Evolutionary conservation across 2,888 invertebrate genomes (phyloP), one percentile per base, ranked within the genome.

Genomic region (Rhodophaea formosa): DNA sequence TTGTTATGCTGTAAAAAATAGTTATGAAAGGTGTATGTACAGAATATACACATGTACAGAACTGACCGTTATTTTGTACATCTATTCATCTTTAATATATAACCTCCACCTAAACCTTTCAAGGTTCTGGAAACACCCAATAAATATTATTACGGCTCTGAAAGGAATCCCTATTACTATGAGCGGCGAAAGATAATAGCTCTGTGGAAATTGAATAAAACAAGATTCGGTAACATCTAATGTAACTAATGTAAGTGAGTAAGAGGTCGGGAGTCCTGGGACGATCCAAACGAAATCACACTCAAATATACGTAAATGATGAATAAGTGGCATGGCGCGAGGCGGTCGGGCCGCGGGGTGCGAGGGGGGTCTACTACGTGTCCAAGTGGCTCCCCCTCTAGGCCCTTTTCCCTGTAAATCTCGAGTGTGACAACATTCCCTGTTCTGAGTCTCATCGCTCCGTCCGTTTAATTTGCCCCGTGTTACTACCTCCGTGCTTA

Each of bases 231-330:
- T 80, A 79, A 79, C 78, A 75, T 79, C 75, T 80, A 81, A 84
- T 81, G 79, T 85, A 80, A 84, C 81, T 83, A 84, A 84, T 84
- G 81, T 84, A 83, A 84, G 79, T 77, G 80, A 82, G 80, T 77
- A 77, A 78, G 79, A 80, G 82, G 76, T 72, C 69, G 74, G 68
- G 75, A 79, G 77, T 81, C 79, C 77, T 74, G 72, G 74, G 80
- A 80, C 79, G 78, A 82, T 85, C 80, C 80, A 82, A 86, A 85
- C 82, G 80, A 86, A 88, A 90, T 88, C 88, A 85, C 84, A 86
- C 87, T 85, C 82, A 84, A 87, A 87, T 84, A 84, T 85, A 84
- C 82, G 79, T 82, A 88, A 88, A 87, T 86, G 87, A 87, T 85
- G 86, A 86, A 80, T 86, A 86, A 87, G 85, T 84, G 80, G 78